Base-by-base conservation (phyloP, 2,888 invertebrate genomes). In the Nomada fabriciana region DNA sequence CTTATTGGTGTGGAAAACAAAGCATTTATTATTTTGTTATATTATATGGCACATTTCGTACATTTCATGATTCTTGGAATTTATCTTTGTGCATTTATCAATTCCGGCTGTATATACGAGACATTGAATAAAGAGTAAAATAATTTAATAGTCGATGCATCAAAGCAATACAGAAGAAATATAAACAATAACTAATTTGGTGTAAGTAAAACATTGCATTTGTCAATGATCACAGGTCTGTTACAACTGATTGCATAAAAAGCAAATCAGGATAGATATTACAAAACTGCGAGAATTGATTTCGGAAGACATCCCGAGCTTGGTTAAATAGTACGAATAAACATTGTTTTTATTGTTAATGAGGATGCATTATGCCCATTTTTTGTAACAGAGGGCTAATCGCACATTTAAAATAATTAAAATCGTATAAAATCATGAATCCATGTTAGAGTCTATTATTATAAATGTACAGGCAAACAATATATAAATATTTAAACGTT, bases 401-500 rank as follows among this genome's bases (percentile, higher is more conserved):
- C 15, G 43, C 42, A 47, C 53, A 47, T 55, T 70, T 71, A 72
- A 57, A 60, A 72, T 60, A 75, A 76, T 67, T 76, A 68, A 68
- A 82, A 82, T 52, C 64, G 47, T 76, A 64, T 83, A 47, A 53
- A 13, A 47, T 68, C 53, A 25, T 64, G 29, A 36, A 50, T 70
- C 53, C 80, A 80, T 64, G 74, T 47, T 67, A 85, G 52, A 77
- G 50, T 78, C 75, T 79, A 60, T 78, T 42, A 59, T n/a, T 71
- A 74, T 65, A 82, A 85, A 85, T 83, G 65, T 76, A 79, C 61
- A 82, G 67, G 67, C 70, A 81, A 86, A 87, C 83, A 85, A 81
- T 76, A 76, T 83, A 83, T 86, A 87, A 86, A 82, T 84, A 89
- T 88, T 69, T 83, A 80, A 83, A 80, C 68, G 75, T 72, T 65